phyloP scores from a whole-genome alignment of 2,888 invertebrate species.

The Ctena decussata region DNA sequence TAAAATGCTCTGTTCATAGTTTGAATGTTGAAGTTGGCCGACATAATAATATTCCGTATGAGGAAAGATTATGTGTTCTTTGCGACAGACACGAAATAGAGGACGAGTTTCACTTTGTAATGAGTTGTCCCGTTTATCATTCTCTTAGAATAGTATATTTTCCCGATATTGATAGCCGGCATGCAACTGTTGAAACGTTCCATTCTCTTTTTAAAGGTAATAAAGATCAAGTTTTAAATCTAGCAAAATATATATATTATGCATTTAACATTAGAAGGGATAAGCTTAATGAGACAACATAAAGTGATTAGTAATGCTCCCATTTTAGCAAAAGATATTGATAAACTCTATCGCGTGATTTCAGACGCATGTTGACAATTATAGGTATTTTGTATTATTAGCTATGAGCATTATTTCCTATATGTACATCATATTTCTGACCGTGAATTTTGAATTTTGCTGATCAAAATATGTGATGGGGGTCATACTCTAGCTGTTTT shows the following conservation, averaged over 20 bases:
- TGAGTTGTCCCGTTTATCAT: not conserved
- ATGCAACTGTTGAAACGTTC: not conserved
- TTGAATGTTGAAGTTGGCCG: not conserved
- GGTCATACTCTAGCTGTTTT: too few relatives aligned
- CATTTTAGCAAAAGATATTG: too few relatives aligned
- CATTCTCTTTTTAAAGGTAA: not conserved
- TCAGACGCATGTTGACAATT: too few relatives aligned
- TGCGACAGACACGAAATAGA: not conserved
- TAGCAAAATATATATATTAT: not conserved
- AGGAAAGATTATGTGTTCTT: not conserved
- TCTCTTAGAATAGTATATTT: not conserved
- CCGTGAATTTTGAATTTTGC: too few relatives aligned
- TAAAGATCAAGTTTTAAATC: not conserved
- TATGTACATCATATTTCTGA: too few relatives aligned
- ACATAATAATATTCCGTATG: not conserved
- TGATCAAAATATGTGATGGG: too few relatives aligned
- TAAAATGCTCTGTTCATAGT: not conserved
- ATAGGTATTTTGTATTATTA: too few relatives aligned
- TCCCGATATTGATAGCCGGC: not conserved
- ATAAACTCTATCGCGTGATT: too few relatives aligned
- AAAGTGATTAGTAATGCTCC: too few relatives aligned
- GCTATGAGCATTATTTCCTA: too few relatives aligned
- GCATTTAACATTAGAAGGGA: not conserved
- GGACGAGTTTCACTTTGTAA: not conserved
- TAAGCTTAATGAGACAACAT: too few relatives aligned